Conservation (phyloP, 2,113 vertebrate species). For the Steatornis caripensis region DNA sequence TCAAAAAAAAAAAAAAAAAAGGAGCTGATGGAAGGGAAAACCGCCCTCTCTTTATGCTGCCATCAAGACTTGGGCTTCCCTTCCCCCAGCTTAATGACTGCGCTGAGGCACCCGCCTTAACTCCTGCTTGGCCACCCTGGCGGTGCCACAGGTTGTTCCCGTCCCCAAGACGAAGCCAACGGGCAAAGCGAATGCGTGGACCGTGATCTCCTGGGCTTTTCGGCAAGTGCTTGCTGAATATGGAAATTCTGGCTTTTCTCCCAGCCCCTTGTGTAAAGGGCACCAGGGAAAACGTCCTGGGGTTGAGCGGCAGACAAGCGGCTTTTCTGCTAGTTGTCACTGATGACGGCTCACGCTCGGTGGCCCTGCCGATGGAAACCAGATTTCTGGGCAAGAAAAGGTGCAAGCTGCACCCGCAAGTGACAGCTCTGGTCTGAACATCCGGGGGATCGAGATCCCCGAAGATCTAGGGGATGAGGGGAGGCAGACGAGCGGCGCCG, state of each 20-base stretch:
- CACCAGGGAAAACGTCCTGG: background rate
- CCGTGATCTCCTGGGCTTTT: background rate
- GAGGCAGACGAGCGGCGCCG: fast-evolving
- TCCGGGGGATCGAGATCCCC: too few relatives aligned
- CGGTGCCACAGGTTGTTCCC: fast-evolving
- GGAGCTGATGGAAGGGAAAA: constrained; percentile 17
- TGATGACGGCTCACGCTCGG: fast-evolving
- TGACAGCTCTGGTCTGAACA: background rate
- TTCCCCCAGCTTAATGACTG: background rate
- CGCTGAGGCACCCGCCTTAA: background rate
- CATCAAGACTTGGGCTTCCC: background rate
- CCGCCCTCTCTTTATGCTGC: constrained; percentile 25
- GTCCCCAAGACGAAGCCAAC: fast-evolving
- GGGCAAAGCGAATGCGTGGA: background rate
- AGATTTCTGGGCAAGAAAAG: background rate
- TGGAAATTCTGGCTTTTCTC: background rate
- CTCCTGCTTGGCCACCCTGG: background rate
- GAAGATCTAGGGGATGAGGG: background rate
- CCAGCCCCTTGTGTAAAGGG: background rate
- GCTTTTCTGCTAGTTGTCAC: background rate
- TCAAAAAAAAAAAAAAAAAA: background rate
- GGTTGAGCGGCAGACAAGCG: background rate
- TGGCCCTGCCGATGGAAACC: background rate
- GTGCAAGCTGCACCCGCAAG: background rate
- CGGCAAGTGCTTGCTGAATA: background rate